Evolutionary conservation across 1,140 invertebrate genomes (phyloP), one percentile per base, ranked within the genome.

Genomic region (Polypedilum vanderplanki): DNA sequence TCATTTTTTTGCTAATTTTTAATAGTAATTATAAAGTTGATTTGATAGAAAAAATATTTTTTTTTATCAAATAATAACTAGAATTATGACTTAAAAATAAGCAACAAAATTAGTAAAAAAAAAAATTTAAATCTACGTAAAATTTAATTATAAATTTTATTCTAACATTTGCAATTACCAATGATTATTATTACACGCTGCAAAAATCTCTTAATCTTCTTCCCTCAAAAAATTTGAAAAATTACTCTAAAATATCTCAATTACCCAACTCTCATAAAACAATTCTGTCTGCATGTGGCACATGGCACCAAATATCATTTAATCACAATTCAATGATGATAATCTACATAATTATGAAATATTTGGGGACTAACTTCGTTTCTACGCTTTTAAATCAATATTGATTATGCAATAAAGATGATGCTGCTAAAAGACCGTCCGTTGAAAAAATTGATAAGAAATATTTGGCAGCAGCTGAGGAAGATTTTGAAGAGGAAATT

Each of bases 381-480:
- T 33, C 24, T 33, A 3, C 24, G n/a, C 46, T 57, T 15, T 57
- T 1, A 57, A 57, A 57, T 57, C 12, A n/a, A 1, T n/a, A 15
- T 12, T 57, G n/a, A 57, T 1, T 57, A 1, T 8, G 4, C n/a
- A 15, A 57, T 57, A 57, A 57, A 70, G 65, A 70, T 70, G 17
- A 70, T 70, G 65, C n/a, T 40, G 67, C 75, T 22, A 65, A 41
- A 33, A 41, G 3, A 46, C 17, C 12, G 20, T 73, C 4, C 40
- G 65, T 33, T 18, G 24, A 41, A 75, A 9, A 4, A 5, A 9
- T 18, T 75, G 40, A 46, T 17, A 74, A 75, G 5, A 70, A 70
- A 70, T 74, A 73, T 46, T 73, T 76, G 41, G 74, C 76, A 9
- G 41, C 74, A 3, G 33, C 73, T 12, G 75, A 76, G 41, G 75